Percentiles rank a stretch among this genome's conserved stretches.
These are phyloP conservation scores for Antheraea mylitta DNA, from an alignment of 1,140 invertebrate species.

Conservation along the genomic window DNA sequence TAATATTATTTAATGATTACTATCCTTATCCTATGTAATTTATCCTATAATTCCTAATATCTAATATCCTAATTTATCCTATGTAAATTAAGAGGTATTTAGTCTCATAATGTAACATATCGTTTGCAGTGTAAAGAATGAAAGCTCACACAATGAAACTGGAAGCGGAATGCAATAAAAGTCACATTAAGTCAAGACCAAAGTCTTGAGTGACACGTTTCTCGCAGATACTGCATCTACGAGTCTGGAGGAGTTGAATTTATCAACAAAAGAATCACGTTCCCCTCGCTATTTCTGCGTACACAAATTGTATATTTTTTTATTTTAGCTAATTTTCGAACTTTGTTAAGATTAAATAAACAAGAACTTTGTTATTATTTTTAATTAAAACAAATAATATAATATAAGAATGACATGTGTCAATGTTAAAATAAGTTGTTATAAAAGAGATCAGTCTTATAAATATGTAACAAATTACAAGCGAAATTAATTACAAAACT, in stretches of 20 bases:
- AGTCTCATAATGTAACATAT: constrained; percentile 14
- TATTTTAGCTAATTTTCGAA: neutral
- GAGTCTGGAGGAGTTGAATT: constrained; percentile 37
- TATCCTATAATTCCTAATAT: no score
- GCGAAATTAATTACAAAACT: no score
- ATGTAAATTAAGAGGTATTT: neutral
- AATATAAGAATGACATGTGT: no score
- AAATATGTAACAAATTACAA: no score
- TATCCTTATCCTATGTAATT: no score
- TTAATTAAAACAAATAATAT: no score
- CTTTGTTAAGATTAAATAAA: neutral
- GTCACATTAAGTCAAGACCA: constrained; percentile 60
- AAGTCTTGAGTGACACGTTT: constrained; percentile 29
- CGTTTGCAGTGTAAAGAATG: constrained; percentile 29
- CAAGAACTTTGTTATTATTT: no score
- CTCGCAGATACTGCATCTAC: constrained; percentile 4
- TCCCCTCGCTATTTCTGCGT: neutral
- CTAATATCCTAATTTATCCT: no score
- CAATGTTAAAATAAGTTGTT: no score
- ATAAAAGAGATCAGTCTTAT: no score
- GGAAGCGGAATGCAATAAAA: constrained; percentile 54
- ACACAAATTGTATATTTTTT: neutral
- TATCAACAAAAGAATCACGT: constrained; percentile 29
- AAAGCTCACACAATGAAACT: constrained; percentile 40
- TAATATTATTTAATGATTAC: no score